Percentiles rank a stretch among this genome's conserved stretches.
These are phyloP conservation scores for Pissodes strobi DNA, from an alignment of 1,140 invertebrate species.

Conservation along the genomic window DNA sequence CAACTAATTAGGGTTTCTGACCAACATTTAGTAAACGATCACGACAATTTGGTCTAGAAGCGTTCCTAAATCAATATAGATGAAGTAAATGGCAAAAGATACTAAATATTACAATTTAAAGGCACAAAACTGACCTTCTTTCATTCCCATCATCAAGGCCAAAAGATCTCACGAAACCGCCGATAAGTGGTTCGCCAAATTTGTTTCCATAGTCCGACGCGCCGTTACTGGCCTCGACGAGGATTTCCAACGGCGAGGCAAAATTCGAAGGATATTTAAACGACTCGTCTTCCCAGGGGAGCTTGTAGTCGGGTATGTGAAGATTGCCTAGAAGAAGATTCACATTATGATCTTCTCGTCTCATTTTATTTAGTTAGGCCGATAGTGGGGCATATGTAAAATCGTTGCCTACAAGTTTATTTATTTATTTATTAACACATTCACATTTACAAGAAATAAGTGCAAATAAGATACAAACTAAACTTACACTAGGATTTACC, in stretches of 20 bases:
- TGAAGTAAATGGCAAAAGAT: background rate
- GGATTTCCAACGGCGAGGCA: constrained; percentile 83
- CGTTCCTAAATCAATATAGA: background rate
- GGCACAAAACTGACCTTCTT: no score
- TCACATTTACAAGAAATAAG: no score
- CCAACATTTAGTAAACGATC: no score
- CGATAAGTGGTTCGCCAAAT: constrained; percentile 94
- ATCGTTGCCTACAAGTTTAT: no score
- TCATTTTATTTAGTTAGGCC: no score
- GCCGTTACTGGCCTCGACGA: constrained; percentile 95
- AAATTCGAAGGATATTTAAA: constrained; percentile 86
- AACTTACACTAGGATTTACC: no score
- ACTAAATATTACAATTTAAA: no score
- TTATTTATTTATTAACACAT: no score
- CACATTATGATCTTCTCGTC: no score
- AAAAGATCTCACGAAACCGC: constrained; percentile 90
- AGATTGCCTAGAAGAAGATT: constrained; percentile 22
- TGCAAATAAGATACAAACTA: no score
- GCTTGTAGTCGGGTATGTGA: constrained; percentile 66
- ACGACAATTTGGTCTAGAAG: background rate
- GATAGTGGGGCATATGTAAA: no score
- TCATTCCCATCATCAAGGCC: constrained; percentile 73
- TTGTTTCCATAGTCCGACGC: constrained; percentile 99
- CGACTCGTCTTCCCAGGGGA: constrained; percentile 85
- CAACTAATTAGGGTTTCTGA: no score